Base-by-base conservation (phyloP, 1,140 invertebrate genomes). In the Choristoneura fumiferana region DNA sequence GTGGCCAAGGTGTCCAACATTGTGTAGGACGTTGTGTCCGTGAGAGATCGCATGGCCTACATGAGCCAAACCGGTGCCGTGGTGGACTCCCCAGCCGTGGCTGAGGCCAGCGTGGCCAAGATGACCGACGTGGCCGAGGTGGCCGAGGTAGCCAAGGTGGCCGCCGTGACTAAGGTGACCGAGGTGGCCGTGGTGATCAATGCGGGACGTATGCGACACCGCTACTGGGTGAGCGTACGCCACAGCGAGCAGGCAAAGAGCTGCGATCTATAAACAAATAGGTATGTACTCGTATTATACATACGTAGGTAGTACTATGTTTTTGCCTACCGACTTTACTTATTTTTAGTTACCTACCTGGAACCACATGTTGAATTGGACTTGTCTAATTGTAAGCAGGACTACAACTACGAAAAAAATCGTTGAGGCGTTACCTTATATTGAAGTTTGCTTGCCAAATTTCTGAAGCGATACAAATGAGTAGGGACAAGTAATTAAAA, bases 201-300 rank as follows among this genome's bases (percentile, higher is more conserved):
- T 54, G 3, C 75, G 72, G 4, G 62, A 69, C 18, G 69, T 65
- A 38, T 76, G 62, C 4, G 76, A 78, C 39, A 65, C 61, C 0
- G 71, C 73, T 2, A 54, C 45, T 3, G 67, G 61, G 38, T 69
- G 54, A 12, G 71, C 64, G 9, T 67, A 39, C 0, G 56, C 69
- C 43, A 63, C 56, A 29, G 66, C 63, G 10, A 71, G 15, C 13
- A 75, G 33, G 35, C 63, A 67, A 13, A 63, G 15, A 8, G 43
- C 62, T 29, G 39, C 49, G 18, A 75, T 55, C 72, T 75, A 63
- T 10, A 64, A 58, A 29, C 22, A 45, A 29, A 3, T 54, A 52
- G n/a, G n/a, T n/a, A n/a, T n/a, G n/a, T n/a, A n/a, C n/a, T n/a
- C n/a, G n/a, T n/a, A n/a, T n/a, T n/a, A n/a, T n/a, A n/a, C n/a